Evolutionary conservation across 2,888 invertebrate species (phyloP).

Genomic region (Prostheceraeus crozeri): DNA sequence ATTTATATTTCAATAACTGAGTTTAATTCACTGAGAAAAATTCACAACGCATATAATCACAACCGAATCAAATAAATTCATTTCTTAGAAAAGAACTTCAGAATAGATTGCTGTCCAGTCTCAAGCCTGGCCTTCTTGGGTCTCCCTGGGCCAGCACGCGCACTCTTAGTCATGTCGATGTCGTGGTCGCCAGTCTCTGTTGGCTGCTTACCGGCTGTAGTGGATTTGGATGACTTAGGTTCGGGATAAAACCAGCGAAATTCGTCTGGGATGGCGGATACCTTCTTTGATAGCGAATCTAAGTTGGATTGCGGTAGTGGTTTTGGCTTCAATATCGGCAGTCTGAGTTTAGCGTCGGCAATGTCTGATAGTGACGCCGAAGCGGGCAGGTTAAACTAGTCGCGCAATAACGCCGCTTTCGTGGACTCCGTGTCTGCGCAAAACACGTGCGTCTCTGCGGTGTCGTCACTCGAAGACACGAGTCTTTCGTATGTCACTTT

Average conservation of each 20-base stretch:
- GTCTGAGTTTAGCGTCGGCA: constrained; percentile 17
- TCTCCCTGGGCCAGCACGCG: constrained; percentile 8
- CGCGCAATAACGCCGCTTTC: constrained; percentile 11
- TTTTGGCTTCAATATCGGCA: constrained; percentile 9
- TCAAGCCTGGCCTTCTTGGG: constrained; percentile 24
- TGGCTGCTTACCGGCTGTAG: constrained; percentile 14
- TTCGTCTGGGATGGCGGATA: background rate
- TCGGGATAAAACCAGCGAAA: constrained; percentile 23
- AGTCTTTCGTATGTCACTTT: constrained; percentile 10
- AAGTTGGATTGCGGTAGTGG: constrained; percentile 11
- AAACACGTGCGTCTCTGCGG: constrained; percentile 16
- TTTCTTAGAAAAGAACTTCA: constrained; percentile 3
- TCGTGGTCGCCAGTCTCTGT: constrained; percentile 14
- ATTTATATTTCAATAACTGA: no score
- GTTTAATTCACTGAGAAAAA: no score
- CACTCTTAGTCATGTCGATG: constrained; percentile 2
- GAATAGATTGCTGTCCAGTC: constrained; percentile 27
- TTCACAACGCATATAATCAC: no score
- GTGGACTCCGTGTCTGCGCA: constrained; percentile 2
- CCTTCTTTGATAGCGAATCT: constrained; percentile 22
- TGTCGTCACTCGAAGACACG: constrained; percentile 21
- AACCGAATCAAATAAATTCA: no score
- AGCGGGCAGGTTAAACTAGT: constrained; percentile 17
- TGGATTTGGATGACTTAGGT: no score
- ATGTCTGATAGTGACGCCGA: constrained; percentile 22